Evolutionary conservation across 2,888 invertebrate species (phyloP).

Genomic region (Scaptomyza polygonia): DNA sequence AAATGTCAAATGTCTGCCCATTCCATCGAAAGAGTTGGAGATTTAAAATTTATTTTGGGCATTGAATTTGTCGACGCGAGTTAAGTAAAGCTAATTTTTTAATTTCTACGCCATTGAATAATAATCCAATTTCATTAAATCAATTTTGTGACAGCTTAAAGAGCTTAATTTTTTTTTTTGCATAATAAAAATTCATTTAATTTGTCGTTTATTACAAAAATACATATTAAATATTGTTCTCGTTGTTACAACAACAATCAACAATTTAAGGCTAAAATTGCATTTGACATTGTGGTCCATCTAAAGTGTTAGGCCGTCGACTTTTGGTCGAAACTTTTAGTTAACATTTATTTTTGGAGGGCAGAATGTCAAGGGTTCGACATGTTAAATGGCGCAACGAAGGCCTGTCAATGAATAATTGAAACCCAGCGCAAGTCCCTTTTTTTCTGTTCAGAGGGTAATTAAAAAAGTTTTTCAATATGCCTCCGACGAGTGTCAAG

Average conservation of each 20-base stretch:
- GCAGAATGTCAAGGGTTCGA: slow-evolving; percentile 63
- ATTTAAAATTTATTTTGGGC: slow-evolving; percentile 60
- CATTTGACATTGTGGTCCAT: slow-evolving; percentile 30
- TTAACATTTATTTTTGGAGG: background rate
- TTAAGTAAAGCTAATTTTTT: slow-evolving; percentile 36
- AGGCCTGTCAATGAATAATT: slow-evolving; percentile 71
- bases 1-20: slow-evolving; percentile 58
- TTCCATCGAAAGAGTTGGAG: slow-evolving; percentile 41
- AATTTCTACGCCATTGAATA: slow-evolving; percentile 22
- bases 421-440: slow-evolving; percentile 56
- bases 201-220: slow-evolving; percentile 7
- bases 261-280: slow-evolving; percentile 13
- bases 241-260: slow-evolving; percentile 7
- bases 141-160: slow-evolving; percentile 17
- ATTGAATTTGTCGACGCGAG: slow-evolving; percentile 47
- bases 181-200: slow-evolving; percentile 37
- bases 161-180: slow-evolving; percentile 5
- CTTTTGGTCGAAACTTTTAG: slow-evolving; percentile 33
- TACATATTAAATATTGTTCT: slow-evolving; percentile 18
- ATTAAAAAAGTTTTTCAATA: slow-evolving; percentile 75
- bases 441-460: slow-evolving; percentile 45
- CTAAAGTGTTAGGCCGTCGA: slow-evolving; percentile 38
- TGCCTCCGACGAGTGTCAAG: slow-evolving; percentile 46
- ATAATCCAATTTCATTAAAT: slow-evolving; percentile 8
- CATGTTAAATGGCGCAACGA: slow-evolving; percentile 66